Percentiles rank a stretch among this genome's conserved stretches.
Conservation (phyloP, 2,797 vertebrate species). For the Apodemus agrarius region DNA sequence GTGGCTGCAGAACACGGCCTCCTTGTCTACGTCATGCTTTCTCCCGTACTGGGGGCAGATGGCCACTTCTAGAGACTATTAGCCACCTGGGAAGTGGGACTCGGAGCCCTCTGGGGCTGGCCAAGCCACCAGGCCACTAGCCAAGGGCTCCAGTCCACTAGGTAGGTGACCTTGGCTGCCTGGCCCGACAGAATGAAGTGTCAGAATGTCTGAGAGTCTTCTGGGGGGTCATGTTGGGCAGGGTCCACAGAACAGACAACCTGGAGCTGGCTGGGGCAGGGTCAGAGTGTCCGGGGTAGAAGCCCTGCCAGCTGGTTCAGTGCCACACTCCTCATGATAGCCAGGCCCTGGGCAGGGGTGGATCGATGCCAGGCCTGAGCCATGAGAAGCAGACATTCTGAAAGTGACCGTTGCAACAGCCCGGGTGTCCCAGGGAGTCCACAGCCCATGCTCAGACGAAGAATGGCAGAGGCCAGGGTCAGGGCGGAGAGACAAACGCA, state of each 20-base stretch:
- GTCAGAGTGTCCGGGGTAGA: not conserved
- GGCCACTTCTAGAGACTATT: not conserved
- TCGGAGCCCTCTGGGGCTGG: not conserved
- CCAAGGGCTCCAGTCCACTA: not conserved
- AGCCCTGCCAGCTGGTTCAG: not conserved
- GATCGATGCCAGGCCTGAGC: not conserved
- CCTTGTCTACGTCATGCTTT: not conserved
- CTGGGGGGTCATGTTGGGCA: not conserved
- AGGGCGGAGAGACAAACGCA: not conserved
- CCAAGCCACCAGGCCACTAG: not conserved
- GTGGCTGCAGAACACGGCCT: not conserved
- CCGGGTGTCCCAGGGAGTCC: not conserved
- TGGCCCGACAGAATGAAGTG: not conserved
- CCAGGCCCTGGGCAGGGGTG: not conserved
- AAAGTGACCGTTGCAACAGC: not conserved
- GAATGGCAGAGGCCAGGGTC: not conserved
- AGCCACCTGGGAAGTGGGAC: not conserved
- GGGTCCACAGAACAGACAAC: not conserved
- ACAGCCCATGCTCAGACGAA: not conserved
- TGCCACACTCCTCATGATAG: not conserved
- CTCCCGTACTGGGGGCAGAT: not conserved
- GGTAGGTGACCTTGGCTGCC: not conserved
- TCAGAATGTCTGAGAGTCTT: conserved; percentile 24
- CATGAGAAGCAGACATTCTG: not conserved
- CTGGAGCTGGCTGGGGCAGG: not conserved